These are phyloP conservation scores for Sorex maritimensis DNA, from an alignment of 2,797 vertebrate genomes.

Conservation along the genomic window DNA sequence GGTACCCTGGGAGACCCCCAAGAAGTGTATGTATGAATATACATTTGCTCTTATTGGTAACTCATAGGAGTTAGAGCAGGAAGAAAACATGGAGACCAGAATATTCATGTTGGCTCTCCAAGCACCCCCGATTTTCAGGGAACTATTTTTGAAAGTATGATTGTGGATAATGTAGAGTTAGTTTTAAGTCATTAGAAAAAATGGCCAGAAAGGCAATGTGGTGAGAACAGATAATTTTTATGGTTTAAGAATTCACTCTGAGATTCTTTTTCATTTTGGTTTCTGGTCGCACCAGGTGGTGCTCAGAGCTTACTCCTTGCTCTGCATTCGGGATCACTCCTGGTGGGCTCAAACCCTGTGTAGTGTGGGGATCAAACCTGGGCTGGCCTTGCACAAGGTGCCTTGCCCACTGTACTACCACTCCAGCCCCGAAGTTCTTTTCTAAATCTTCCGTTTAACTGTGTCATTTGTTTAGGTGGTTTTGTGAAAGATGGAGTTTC, in stretches of 20 bases:
- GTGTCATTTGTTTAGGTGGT: neutral
- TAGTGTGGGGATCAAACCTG: neutral
- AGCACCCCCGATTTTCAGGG: neutral
- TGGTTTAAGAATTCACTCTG: conserved; percentile 3
- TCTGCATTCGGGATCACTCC: too few relatives aligned
- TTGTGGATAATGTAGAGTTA: neutral
- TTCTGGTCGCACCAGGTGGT: too few relatives aligned
- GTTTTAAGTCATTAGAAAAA: conserved; percentile 37
- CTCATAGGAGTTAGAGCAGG: neutral
- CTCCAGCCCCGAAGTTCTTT: neutral
- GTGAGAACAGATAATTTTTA: neutral
- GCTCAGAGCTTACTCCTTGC: too few relatives aligned
- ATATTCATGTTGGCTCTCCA: neutral
- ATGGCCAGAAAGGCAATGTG: neutral
- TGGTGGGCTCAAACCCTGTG: too few relatives aligned
- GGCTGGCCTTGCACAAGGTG: too few relatives aligned
- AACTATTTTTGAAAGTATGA: neutral
- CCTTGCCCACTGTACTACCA: too few relatives aligned
- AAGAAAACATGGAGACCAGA: neutral
- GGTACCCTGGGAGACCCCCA: too few relatives aligned
- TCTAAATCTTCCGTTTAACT: neutral
- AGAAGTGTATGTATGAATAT: too few relatives aligned
- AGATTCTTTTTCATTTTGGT: too few relatives aligned
- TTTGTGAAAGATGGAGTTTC: neutral
- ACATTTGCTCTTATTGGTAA: neutral